phyloP scores from a whole-genome alignment of 2,797 vertebrate genomes.

The Buphagus erythrorhynchus region DNA sequence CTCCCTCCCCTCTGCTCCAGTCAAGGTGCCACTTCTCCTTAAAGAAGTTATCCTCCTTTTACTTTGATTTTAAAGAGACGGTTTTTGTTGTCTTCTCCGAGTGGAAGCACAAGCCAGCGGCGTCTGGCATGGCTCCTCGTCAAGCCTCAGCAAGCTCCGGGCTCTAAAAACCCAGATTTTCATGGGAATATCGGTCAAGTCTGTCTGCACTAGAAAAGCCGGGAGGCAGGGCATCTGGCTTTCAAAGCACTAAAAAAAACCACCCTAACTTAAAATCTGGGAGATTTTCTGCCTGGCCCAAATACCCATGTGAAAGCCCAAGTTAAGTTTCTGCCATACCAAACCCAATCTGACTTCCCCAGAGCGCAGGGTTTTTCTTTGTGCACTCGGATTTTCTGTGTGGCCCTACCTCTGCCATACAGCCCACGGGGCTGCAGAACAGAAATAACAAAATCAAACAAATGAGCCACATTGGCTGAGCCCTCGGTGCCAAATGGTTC shows the following conservation, averaged over 20 bases:
- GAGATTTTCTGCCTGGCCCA: background rate
- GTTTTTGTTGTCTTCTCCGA: background rate
- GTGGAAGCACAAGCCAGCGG: background rate
- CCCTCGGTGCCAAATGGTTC: background rate
- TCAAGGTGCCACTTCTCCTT: background rate
- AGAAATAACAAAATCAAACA: background rate
- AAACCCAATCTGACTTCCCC: rapidly evolving
- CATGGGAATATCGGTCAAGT: background rate
- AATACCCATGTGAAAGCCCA: background rate
- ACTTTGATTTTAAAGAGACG: background rate
- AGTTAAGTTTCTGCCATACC: background rate
- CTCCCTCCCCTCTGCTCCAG: background rate
- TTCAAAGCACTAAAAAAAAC: background rate
- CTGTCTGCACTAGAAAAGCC: background rate
- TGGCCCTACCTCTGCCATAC: background rate
- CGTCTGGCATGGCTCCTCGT: background rate
- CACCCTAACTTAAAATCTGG: background rate
- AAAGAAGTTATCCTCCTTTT: background rate
- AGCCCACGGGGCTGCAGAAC: background rate
- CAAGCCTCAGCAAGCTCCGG: background rate
- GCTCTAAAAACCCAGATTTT: slow-evolving; percentile 25
- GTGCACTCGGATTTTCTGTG: rapidly evolving
- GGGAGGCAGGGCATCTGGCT: background rate
- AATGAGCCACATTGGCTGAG: background rate
- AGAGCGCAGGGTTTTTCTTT: rapidly evolving